A percentile compares a stretch with the other conserved stretches of the same genome.
These are phyloP conservation scores for Phaethornis superciliosus DNA, from an alignment of 2,113 vertebrate genomes.

Conservation along the genomic window DNA sequence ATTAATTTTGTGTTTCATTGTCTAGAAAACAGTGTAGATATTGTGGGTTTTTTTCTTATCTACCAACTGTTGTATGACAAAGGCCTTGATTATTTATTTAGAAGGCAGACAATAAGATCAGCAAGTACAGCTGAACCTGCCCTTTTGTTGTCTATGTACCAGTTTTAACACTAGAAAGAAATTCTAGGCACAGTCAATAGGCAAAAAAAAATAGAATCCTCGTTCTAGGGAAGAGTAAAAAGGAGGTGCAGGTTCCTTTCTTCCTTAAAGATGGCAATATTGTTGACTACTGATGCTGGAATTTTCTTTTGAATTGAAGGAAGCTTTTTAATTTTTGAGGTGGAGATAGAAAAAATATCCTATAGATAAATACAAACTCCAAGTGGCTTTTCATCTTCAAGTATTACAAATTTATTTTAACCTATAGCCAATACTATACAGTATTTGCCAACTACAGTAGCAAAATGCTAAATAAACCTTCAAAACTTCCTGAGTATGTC, in stretches of 20 bases:
- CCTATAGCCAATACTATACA: neutral
- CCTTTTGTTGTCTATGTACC: neutral
- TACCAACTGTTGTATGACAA: neutral
- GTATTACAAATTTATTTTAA: neutral
- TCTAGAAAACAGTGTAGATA: neutral
- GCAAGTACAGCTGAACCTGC: neutral
- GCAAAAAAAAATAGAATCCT: neutral
- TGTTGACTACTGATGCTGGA: neutral
- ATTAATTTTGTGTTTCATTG: neutral
- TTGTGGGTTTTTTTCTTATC: fast-evolving
- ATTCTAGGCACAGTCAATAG: neutral
- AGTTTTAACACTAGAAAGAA: neutral
- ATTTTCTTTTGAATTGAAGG: neutral
- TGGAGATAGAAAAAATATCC: neutral
- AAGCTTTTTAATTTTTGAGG: neutral
- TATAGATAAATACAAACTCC: neutral
- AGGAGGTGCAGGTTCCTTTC: neutral
- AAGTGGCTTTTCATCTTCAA: neutral
- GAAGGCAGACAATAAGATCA: neutral
- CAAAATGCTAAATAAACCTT: neutral
- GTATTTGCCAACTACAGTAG: neutral
- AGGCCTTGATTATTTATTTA: neutral
- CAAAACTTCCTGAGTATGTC: neutral
- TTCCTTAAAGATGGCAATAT: neutral
- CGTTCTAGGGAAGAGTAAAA: neutral